Evolutionary conservation across 2,797 vertebrate species (phyloP), one percentile per base, ranked within the genome.

Genomic region (Paguma larvata): DNA sequence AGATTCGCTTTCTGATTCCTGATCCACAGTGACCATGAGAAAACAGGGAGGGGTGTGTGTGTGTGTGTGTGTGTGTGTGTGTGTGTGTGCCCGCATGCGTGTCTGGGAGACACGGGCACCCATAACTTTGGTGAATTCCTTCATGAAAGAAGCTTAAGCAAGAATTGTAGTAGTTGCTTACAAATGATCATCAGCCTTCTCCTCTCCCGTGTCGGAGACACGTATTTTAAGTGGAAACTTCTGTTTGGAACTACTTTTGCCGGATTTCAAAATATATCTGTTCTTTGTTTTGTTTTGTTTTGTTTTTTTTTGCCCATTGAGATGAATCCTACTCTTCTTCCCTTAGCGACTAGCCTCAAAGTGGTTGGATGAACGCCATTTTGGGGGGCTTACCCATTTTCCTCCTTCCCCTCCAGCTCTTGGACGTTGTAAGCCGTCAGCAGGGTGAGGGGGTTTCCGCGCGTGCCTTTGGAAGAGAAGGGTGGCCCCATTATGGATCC

Each of bases 401-500:
- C 30, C 77, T 84, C 0, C 0, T 53, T 80, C 27, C 48, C 14
- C 0, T 15, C 0, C 2, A 48, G 23, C 25, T 21, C 16, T 27
- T 16, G 27, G 32, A 48, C 23, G 4, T 63, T 14, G 2, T 56
- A 2, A 41, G 23, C 48, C 4, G 25, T 34, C 21, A 15, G n/a
- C 34, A 12, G 79, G 18, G 5, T 27, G 0, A 0, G 41, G 19
- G 62, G 51, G 30, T 5, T 67, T n/a, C 18, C 0, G 0, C 16
- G 0, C 12, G 41, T 30, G n/a, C 27, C 53, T 9, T 46, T 48
- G 19, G 12, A 62, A 59, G 44, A 48, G 75, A 41, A 41, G 48
- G 41, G 53, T 4, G 5, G 19, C 38, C 5, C 25, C 5, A 0
- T 16, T 2, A 3, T 4, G 14, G 23, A n/a, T 30, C 62, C 48